Evolutionary conservation across 2,888 invertebrate species (phyloP).

Genomic region (Patella pellucida): DNA sequence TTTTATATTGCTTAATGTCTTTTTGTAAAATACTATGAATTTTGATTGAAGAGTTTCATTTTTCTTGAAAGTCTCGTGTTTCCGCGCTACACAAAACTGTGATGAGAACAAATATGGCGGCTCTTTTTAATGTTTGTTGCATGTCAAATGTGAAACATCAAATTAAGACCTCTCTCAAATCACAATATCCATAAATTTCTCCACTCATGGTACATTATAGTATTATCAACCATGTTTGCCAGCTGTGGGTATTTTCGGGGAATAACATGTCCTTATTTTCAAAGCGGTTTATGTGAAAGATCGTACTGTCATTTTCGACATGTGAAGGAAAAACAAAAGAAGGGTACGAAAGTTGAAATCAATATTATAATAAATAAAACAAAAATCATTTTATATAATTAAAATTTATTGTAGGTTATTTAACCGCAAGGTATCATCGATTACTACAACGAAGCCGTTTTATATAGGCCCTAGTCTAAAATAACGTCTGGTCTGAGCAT

Average conservation of each 20-base stretch:
- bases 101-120: constrained; percentile 24
- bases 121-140: constrained; percentile 11
- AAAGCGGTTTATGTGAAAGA: constrained; percentile 84
- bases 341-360: constrained; percentile 20
- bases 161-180: too few relatives aligned
- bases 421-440: too few relatives aligned
- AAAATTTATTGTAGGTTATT: too few relatives aligned
- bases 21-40: too few relatives aligned
- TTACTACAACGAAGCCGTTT: too few relatives aligned
- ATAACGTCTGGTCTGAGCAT: too few relatives aligned
- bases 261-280: constrained; percentile 88
- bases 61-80: too few relatives aligned
- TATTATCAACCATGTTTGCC: constrained; percentile 80
- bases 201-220: neutral
- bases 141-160: neutral
- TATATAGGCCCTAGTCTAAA: too few relatives aligned
- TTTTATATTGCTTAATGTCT: too few relatives aligned
- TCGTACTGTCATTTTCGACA: constrained; percentile 95
- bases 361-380: too few relatives aligned
- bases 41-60: too few relatives aligned
- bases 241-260: constrained; percentile 90
- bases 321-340: constrained; percentile 64
- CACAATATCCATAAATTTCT: constrained; percentile 5
- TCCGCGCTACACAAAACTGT: neutral
- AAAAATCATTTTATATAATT: too few relatives aligned